Evolutionary conservation across 2,888 invertebrate species (phyloP).

Genomic region (Anthophora plumipes): DNA sequence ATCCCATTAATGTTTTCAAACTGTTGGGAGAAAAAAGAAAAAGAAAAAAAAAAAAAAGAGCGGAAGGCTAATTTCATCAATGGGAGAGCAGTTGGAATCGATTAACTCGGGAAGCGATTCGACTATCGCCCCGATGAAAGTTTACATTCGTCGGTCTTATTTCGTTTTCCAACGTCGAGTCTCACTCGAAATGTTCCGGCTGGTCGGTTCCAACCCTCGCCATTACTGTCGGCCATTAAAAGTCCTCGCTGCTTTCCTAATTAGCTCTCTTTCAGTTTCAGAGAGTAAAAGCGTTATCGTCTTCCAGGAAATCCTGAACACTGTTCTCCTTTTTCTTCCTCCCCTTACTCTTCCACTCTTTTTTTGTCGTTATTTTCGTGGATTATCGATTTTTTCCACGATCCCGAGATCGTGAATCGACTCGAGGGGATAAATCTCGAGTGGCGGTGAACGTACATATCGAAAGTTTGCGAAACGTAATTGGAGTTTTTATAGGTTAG

Average conservation of each 20-base stretch:
- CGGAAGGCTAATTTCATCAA: not conserved
- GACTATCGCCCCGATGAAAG: not conserved
- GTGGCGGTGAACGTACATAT: not conserved
- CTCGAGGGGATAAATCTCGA: not conserved
- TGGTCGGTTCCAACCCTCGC: not conserved
- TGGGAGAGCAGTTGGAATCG: not conserved
- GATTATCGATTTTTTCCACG: not conserved
- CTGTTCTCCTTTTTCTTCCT: not conserved
- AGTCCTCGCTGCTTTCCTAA: constrained; percentile 5
- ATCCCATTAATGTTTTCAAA: not conserved
- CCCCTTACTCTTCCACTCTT: too few species aligned
- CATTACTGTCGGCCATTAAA: not conserved
- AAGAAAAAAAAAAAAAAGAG: not conserved
- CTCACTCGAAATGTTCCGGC: not conserved
- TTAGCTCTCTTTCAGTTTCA: not conserved
- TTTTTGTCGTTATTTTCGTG: not conserved
- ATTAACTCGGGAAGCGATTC: not conserved
- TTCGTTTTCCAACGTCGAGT: not conserved
- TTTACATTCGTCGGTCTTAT: constrained; percentile 1
- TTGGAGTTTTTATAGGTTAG: not conserved
- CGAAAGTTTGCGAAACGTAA: not conserved
- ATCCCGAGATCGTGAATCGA: not conserved
- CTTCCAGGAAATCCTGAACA: not conserved
- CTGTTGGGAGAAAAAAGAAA: not conserved
- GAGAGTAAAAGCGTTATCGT: constrained; percentile 8